Evolutionary conservation across 2,888 invertebrate species (phyloP).

Genomic region (Patella depressa): DNA sequence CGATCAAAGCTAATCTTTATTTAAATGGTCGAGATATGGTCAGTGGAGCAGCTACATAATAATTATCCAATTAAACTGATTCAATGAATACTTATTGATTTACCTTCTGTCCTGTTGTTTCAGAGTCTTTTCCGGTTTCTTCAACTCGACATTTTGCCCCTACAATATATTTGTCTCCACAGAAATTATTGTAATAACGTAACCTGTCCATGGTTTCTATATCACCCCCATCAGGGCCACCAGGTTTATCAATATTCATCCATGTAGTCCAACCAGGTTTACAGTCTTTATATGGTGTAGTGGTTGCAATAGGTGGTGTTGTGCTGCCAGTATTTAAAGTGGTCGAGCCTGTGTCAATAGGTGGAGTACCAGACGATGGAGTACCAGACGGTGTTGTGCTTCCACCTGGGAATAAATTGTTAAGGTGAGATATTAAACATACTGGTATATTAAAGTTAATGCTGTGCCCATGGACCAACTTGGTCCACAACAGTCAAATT

Average conservation of each 20-base stretch:
- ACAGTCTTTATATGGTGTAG: constrained; percentile 29
- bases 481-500: no score
- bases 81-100: no score
- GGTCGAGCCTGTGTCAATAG: constrained; percentile 10
- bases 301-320: constrained; percentile 15
- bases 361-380: constrained; percentile 23
- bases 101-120: constrained; percentile 39
- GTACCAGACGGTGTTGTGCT: constrained; percentile 19
- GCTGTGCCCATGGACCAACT: no score
- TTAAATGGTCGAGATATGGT: no score
- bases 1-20: no score
- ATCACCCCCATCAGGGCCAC: constrained; percentile 44
- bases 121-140: constrained; percentile 22
- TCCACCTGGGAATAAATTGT: constrained; percentile 14
- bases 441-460: no score
- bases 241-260: constrained; percentile 48
- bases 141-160: constrained; percentile 37
- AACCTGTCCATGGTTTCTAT: constrained; percentile 45
- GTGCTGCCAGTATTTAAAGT: constrained; percentile 14
- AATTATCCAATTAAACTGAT: no score
- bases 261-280: constrained; percentile 52
- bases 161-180: constrained; percentile 44
- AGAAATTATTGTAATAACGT: constrained; percentile 47
- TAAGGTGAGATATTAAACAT: neutral
- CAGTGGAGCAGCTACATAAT: no score